phyloP scores from a whole-genome alignment of 2,888 invertebrate genomes.

The Drosophila glabriapex region DNA sequence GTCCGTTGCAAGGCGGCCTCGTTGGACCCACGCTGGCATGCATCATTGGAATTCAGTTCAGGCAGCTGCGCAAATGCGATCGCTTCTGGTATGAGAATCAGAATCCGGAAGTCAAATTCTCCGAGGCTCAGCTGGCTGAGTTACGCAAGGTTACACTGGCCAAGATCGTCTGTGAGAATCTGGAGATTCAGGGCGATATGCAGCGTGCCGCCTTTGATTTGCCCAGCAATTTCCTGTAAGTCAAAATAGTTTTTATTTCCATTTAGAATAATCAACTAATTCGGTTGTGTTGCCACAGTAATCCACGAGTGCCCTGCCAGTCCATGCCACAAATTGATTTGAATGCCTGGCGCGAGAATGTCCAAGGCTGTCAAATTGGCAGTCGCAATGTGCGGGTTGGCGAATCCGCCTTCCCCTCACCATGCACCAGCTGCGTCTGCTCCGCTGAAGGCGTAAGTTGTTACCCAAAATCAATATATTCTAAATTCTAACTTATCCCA shows the following conservation, averaged over 20 bases:
- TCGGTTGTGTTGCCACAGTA: conserved; percentile 86
- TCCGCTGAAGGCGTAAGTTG: conserved; percentile 92
- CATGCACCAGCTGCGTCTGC: conserved; percentile 95
- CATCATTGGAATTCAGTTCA: conserved; percentile 97
- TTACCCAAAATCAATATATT: neutral
- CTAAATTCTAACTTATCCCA: neutral
- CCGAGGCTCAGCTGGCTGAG: conserved; percentile 94
- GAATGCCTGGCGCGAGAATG: conserved; percentile 93
- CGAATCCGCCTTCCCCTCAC: conserved; percentile 94
- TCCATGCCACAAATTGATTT: conserved; percentile 93
- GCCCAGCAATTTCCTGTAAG: conserved; percentile 94
- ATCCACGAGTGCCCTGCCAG: conserved; percentile 94
- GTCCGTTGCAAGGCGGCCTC: conserved; percentile 94
- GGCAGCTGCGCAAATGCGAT: conserved; percentile 96
- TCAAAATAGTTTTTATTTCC: conserved; percentile 31
- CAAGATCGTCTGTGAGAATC: conserved; percentile 95
- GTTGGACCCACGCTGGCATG: conserved; percentile 98
- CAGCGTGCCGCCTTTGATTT: conserved; percentile 96
- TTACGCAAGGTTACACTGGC: conserved; percentile 94
- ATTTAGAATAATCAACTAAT: neutral
- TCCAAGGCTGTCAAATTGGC: conserved; percentile 93
- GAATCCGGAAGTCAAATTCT: conserved; percentile 91
- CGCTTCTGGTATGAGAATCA: conserved; percentile 98
- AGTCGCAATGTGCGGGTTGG: conserved; percentile 92
- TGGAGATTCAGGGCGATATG: conserved; percentile 93